Evolutionary conservation across 2,888 invertebrate species (phyloP), one percentile per base, ranked within the genome.

Genomic region (Didymodactylos carnosus): DNA sequence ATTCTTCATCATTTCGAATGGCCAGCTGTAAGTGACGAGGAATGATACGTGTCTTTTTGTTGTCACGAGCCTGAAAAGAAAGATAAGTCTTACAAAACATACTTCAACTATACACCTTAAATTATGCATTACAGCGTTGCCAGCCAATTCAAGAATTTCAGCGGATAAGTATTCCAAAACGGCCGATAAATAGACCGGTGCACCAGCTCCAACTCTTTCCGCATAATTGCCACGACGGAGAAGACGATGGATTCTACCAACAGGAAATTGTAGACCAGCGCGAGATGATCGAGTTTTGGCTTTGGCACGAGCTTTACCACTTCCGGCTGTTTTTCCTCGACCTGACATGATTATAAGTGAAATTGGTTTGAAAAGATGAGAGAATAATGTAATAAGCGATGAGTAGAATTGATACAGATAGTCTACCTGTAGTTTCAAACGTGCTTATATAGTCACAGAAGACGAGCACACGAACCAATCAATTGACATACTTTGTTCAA

Each of bases 1-100:
- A 84, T 80, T 91, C 91, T 78, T 90, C 90, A 81, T 91, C 91
- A 81, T 90, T 90, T 23, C 89, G 86, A 76, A 91, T 88, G 40
- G 90, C 90, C 77, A 91, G 80, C 80, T 91, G 89, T 35, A 91
- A 85, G 81, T 91, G 91, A 72, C 90, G 86, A 0, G 90, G 90
- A 73, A 89, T 88, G 79, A 91, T 90, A 83, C 88, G 85, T 0
- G 85, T 84, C 73, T 89, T 87, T 49, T 88, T 88, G 80, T 88
- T 88, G 80, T 84, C 84, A 72, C 84, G 78, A n/a, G 84, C 84
- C n/a, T n/a, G n/a, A n/a, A n/a, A n/a, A n/a, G n/a, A n/a, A n/a
- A n/a, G n/a, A n/a, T n/a, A n/a, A n/a, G n/a, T n/a, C n/a, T n/a
- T n/a, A n/a, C n/a, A n/a, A n/a, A n/a, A n/a, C n/a, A n/a, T n/a